Percentiles rank a stretch among this genome's conserved stretches.
These are phyloP conservation scores for Neolamprologus sp. DNA, from an alignment of 2,113 vertebrate species.

Conservation along the genomic window DNA sequence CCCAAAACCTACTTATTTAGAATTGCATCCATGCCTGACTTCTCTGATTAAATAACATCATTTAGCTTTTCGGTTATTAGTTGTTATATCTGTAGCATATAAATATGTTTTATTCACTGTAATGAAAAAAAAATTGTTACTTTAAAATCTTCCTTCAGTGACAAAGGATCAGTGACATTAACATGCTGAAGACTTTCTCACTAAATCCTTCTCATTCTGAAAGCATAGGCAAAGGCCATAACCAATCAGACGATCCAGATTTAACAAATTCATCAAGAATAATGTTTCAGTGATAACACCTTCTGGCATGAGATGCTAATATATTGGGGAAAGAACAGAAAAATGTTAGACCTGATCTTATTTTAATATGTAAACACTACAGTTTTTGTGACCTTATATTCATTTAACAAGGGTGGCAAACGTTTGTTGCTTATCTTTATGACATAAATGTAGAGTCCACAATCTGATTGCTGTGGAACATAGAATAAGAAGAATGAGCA, in stretches of 20 bases:
- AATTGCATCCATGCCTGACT: neutral
- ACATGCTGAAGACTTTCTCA: slow-evolving; percentile 63
- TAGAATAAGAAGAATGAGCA: neutral
- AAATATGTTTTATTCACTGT: slow-evolving; percentile 61
- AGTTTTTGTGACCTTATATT: neutral
- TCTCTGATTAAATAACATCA: slow-evolving; percentile 34
- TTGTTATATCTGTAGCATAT: slow-evolving; percentile 52
- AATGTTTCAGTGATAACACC: slow-evolving; percentile 41
- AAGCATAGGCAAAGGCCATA: slow-evolving; percentile 63
- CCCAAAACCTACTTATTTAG: neutral
- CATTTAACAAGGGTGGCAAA: neutral
- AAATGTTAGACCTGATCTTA: neutral
- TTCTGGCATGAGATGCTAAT: slow-evolving; percentile 32
- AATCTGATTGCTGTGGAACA: neutral
- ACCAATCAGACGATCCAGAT: slow-evolving; percentile 54
- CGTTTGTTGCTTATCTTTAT: neutral
- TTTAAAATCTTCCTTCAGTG: slow-evolving; percentile 56
- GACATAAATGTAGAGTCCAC: neutral
- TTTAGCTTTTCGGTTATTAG: slow-evolving; percentile 41
- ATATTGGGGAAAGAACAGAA: neutral
- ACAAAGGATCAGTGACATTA: slow-evolving; percentile 67
- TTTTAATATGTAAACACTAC: neutral
- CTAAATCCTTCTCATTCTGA: slow-evolving; percentile 65
- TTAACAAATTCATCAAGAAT: slow-evolving; percentile 63
- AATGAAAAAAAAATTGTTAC: slow-evolving; percentile 75